Evolutionary conservation across 2,888 invertebrate genomes (phyloP).

Genomic region (Tenthredo amoena): DNA sequence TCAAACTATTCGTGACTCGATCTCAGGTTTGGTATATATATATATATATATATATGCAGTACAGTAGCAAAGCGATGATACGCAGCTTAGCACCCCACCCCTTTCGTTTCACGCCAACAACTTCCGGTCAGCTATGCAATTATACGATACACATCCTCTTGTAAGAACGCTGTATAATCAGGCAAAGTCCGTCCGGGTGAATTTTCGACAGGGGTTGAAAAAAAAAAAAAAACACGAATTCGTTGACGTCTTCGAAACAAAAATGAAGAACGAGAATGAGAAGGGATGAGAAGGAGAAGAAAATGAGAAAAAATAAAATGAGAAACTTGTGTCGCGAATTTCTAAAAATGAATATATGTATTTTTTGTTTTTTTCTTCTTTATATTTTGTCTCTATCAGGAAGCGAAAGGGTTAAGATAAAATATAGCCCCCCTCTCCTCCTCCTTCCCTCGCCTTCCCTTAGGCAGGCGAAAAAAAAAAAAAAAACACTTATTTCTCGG

Average conservation of each 20-base stretch:
- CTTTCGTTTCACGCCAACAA: slow-evolving; percentile 1
- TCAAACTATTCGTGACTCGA: background rate
- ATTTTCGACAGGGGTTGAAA: background rate
- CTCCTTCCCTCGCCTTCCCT: no score
- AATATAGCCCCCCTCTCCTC: slow-evolving; percentile 66
- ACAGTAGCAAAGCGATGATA: slow-evolving; percentile 21
- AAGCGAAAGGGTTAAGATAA: slow-evolving; percentile 71
- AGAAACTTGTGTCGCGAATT: background rate
- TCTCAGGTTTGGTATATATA: background rate
- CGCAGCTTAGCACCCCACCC: slow-evolving; percentile 35
- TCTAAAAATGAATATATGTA: no score
- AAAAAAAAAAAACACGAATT: background rate
- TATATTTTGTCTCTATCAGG: background rate
- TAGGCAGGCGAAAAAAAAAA: background rate
- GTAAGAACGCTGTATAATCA: background rate
- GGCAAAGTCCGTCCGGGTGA: background rate
- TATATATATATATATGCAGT: no score
- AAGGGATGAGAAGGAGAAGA: background rate
- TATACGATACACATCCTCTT: background rate
- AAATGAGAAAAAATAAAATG: background rate
- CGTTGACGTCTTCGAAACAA: no score
- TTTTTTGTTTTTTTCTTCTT: no score
- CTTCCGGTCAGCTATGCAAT: slow-evolving; percentile 12
- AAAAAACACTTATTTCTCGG: background rate
- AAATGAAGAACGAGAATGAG: background rate